Percentiles rank a stretch among this genome's conserved stretches.
Evolutionary conservation across 2,888 invertebrate genomes (phyloP).

Genomic region (Athalia circularis): DNA sequence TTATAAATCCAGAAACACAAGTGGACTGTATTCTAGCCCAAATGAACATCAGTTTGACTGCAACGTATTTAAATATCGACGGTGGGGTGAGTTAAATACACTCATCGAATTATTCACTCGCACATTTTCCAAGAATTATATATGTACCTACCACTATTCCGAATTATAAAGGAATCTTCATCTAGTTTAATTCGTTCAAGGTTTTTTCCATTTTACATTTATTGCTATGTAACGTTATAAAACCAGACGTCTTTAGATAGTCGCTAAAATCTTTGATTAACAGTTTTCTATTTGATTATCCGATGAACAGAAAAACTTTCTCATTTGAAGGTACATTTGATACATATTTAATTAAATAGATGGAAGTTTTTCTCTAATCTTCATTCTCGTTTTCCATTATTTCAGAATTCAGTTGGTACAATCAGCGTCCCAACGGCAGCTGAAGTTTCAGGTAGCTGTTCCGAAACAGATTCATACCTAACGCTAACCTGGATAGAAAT

Average conservation of each 20-base stretch:
- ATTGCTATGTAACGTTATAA: too few relatives aligned
- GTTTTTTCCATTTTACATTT: too few relatives aligned
- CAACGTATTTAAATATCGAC: slow-evolving; percentile 49
- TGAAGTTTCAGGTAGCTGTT: slow-evolving; percentile 33
- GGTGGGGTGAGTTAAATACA: slow-evolving; percentile 47
- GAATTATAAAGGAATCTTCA: too few relatives aligned
- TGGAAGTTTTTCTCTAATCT: slow-evolving; percentile 46
- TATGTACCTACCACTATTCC: too few relatives aligned
- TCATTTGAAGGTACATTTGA: too few relatives aligned
- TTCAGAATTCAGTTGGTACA: slow-evolving; percentile 19
- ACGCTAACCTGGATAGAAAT: slow-evolving; percentile 37
- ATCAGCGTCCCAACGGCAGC: slow-evolving; percentile 30
- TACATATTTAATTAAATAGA: slow-evolving; percentile 26
- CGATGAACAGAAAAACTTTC: too few relatives aligned
- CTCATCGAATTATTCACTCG: too few relatives aligned
- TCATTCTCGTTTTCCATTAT: not conserved
- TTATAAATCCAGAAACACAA: slow-evolving; percentile 48
- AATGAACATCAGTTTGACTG: slow-evolving; percentile 53
- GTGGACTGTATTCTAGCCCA: slow-evolving; percentile 53
- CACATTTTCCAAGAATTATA: too few relatives aligned
- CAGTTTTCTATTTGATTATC: too few relatives aligned
- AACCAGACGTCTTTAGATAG: too few relatives aligned
- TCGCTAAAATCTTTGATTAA: too few relatives aligned
- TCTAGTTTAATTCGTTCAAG: too few relatives aligned
- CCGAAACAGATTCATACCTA: slow-evolving; percentile 27